phyloP scores from a whole-genome alignment of 2,888 invertebrate genomes.

The Sinopyrophorus schimmeli region DNA sequence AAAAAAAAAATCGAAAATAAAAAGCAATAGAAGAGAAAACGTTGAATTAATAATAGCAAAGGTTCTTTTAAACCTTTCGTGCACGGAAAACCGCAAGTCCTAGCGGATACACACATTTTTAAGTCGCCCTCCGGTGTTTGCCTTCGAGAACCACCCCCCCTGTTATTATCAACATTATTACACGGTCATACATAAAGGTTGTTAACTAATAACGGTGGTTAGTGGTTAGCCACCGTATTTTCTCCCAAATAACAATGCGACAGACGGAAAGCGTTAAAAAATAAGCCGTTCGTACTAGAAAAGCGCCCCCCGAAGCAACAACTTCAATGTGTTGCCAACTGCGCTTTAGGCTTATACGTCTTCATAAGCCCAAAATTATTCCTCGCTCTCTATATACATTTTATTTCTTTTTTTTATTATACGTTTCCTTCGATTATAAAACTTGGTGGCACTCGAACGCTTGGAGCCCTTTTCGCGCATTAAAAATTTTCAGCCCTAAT shows the following conservation, averaged over 20 bases:
- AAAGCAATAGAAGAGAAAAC: too few species aligned
- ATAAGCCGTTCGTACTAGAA: constrained; percentile 10
- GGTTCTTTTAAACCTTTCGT: constrained; percentile 14
- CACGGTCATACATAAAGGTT: constrained; percentile 28
- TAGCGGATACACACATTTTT: constrained; percentile 19
- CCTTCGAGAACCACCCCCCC: constrained; percentile 4
- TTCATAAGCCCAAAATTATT: too few species aligned
- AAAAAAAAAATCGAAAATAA: too few species aligned
- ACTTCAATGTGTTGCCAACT: too few species aligned
- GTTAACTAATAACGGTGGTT: constrained; percentile 33
- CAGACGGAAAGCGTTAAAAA: constrained; percentile 31
- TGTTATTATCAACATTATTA: constrained; percentile 20
- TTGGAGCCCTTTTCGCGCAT: too few species aligned
- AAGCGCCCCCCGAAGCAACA: too few species aligned
- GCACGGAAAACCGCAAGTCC: constrained; percentile 22
- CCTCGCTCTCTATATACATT: too few species aligned
- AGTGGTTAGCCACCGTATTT: constrained; percentile 29
- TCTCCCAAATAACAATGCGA: constrained; percentile 21
- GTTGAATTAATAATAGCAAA: neutral
- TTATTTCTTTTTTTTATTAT: too few species aligned
- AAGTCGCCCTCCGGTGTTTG: constrained; percentile 9
- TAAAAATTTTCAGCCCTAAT: too few species aligned
- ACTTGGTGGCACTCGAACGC: too few species aligned
- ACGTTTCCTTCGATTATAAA: too few species aligned
- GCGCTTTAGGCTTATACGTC: too few species aligned